phyloP scores from a whole-genome alignment of 1,140 invertebrate species.

The Pseudoatta argentina region DNA sequence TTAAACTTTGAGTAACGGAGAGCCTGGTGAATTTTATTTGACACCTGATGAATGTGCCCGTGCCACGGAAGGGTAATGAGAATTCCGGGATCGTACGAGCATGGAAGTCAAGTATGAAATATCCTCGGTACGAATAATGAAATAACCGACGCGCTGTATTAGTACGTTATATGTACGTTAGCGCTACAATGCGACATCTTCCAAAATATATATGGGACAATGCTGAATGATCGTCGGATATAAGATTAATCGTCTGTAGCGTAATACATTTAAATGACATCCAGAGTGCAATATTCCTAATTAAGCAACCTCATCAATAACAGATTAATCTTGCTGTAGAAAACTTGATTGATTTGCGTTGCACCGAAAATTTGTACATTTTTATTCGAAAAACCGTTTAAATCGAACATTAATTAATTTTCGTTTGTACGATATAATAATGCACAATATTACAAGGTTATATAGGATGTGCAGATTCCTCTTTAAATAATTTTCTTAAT shows the following conservation, averaged over 20 bases:
- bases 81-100: conserved; percentile 67
- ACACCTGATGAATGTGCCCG: conserved; percentile 74
- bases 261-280: background rate
- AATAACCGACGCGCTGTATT: conserved; percentile 52
- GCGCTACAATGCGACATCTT: background rate
- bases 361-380: background rate
- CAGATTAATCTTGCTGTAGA: background rate
- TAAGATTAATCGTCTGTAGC: background rate
- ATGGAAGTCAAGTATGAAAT: conserved; percentile 65
- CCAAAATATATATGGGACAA: conserved; percentile 16
- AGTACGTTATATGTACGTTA: conserved; percentile 1
- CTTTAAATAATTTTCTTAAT: background rate
- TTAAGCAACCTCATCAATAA: background rate
- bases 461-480: background rate
- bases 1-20: conserved; percentile 68
- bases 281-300: background rate
- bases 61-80: conserved; percentile 71
- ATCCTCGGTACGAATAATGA: conserved; percentile 66
- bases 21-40: conserved; percentile 71
- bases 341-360: background rate
- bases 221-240: background rate
- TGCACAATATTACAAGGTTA: background rate
- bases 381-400: background rate
- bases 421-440: background rate
- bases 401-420: conserved; percentile 1